Base-by-base conservation (phyloP, 2,797 vertebrate species). In the Rhodeus uyekii region DNA sequence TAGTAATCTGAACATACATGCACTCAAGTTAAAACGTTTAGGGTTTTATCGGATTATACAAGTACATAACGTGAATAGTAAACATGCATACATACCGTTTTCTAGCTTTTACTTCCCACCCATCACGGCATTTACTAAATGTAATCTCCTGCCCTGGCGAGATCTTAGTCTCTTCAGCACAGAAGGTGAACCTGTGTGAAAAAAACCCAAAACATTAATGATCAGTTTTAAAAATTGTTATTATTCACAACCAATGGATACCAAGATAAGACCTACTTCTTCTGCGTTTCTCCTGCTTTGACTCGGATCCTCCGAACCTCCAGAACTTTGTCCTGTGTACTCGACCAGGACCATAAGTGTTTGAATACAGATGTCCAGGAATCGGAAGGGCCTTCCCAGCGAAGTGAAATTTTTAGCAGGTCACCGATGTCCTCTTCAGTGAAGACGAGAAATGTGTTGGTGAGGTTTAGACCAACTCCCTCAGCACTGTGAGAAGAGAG, bases 401-500 rank as follows among this genome's bases (percentile, higher is more conserved):
- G 95, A 72, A 99, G 94, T 16, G 89, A 92, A 81, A 99, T 97
- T 90, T 95, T 96, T 68, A 98, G 60, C 67, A 99, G 93, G 13
- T 99, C 96, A 0, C 98, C 98, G 36, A 99, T 95, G 13, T 99
- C 95, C 24, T 97, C 88, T 64, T 98, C 98, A 0, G 96, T 97
- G 27, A 97, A 97, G 55, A 98, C 96, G 89, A 99, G 91, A 91
- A 99, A 99, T 16, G 97, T 97, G 91, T 98, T 98, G 0, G 98
- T 99, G 60, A 94, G 88, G 1, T 99, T 99, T 44, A 98, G 88
- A 22, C 93, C 92, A 0, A 99, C 86, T 19, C 87, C 39, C 3
- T 95, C 93, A 0, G 92, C 91, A 76, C 97, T 99, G 88, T 2
- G 60, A 36, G 32, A 19, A 39, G 3, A 78, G 46, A 55, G 24